Conservation (phyloP, 2,113 vertebrate genomes). For the Chaetodon trifascialis region DNA sequence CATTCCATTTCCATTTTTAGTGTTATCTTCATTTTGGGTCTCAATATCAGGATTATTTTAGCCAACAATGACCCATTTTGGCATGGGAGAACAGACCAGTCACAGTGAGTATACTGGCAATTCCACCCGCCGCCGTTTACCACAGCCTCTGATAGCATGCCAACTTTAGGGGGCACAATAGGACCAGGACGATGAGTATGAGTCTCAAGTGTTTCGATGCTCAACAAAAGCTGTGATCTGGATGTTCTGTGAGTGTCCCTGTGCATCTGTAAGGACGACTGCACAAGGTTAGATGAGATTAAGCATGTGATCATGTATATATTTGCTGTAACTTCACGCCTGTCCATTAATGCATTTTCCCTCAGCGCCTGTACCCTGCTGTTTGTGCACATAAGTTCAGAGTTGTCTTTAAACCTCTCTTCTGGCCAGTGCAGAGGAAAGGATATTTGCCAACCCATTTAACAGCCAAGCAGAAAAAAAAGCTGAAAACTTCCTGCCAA, state of each 20-base stretch:
- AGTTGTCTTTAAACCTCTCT: slow-evolving; percentile 15
- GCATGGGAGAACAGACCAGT: not conserved
- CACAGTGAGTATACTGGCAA: not conserved
- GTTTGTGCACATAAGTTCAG: not conserved
- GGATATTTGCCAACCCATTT: slow-evolving; percentile 47
- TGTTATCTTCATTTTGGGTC: not conserved
- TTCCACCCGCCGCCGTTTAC: not conserved
- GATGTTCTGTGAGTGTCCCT: not conserved
- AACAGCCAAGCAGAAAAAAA: slow-evolving; percentile 24
- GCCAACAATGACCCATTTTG: not conserved
- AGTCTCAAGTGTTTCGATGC: not conserved
- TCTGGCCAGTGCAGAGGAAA: slow-evolving; percentile 2
- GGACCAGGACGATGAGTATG: not conserved
- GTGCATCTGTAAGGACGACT: slow-evolving; percentile 33
- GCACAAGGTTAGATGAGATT: slow-evolving; percentile 33
- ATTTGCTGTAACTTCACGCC: slow-evolving; percentile 12
- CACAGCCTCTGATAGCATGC: not conserved
- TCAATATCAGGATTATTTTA: not conserved
- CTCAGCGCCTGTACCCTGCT: not conserved
- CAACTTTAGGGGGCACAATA: not conserved
- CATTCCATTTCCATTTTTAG: not conserved
- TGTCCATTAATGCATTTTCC: not conserved
- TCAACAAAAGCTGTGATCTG: not conserved
- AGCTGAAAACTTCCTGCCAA: slow-evolving; percentile 28
- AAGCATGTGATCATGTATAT: slow-evolving; percentile 33